Percentiles rank a stretch among this genome's conserved stretches.
Evolutionary conservation across 2,113 vertebrate species (phyloP).

Genomic region (Bos javanicus): DNA sequence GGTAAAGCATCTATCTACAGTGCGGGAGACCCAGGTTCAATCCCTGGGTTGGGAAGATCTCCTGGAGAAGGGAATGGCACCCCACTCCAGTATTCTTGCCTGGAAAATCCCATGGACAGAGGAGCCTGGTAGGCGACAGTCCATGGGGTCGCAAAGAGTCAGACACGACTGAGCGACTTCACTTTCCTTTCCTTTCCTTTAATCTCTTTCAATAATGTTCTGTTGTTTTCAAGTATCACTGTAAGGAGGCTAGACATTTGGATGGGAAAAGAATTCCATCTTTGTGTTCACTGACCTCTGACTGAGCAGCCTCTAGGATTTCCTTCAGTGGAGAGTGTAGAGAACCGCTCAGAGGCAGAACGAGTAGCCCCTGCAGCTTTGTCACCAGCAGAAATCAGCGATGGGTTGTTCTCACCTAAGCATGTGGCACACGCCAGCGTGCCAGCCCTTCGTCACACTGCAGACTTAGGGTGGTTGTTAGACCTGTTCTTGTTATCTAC

Average conservation of each 20-base stretch:
- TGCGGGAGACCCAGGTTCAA: no score
- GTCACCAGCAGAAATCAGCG: neutral
- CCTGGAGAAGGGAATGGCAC: no score
- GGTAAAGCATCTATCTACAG: no score
- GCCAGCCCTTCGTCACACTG: neutral
- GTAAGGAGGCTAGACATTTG: neutral
- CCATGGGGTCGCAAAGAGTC: no score
- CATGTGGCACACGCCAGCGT: accelerated
- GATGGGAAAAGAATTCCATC: neutral
- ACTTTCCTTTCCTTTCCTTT: neutral
- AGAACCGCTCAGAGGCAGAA: no score
- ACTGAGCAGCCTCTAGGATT: neutral
- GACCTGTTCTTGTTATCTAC: neutral
- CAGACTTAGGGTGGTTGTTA: neutral
- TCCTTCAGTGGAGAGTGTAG: neutral
- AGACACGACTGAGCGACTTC: no score
- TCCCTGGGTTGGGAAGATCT: no score
- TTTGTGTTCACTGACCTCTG: neutral
- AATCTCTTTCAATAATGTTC: neutral
- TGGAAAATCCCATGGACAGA: no score
- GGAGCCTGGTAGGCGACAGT: no score
- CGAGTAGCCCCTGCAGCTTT: accelerated
- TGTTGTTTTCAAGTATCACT: neutral
- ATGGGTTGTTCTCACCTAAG: no score
- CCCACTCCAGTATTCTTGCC: no score